Conservation (phyloP, 2,797 vertebrate genomes). For the Poecilia picta region DNA sequence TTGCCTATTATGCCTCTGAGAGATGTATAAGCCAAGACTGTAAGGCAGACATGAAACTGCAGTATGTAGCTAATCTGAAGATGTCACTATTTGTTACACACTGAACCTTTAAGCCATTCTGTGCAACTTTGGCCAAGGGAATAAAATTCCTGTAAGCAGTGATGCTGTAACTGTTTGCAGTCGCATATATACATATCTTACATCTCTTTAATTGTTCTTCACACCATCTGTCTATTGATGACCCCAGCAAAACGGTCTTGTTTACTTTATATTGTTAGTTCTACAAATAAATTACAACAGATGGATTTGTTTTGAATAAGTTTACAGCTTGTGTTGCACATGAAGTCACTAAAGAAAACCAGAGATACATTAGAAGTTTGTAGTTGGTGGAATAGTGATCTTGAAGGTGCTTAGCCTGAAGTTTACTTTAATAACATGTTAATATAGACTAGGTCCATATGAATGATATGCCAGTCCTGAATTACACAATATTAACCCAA, state of each 20-base stretch:
- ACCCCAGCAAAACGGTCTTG: background rate
- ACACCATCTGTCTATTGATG: background rate
- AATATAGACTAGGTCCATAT: background rate
- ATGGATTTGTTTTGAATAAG: background rate
- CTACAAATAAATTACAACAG: background rate
- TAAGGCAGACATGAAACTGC: too few species aligned
- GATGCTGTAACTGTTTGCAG: background rate
- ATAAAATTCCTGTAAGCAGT: background rate
- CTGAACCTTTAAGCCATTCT: background rate
- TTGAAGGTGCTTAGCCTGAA: background rate
- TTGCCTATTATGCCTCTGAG: too few species aligned
- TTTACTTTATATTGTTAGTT: background rate
- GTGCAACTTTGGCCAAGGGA: background rate
- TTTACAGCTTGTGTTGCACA: background rate
- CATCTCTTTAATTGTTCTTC: background rate
- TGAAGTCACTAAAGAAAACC: background rate
- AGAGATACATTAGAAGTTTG: background rate
- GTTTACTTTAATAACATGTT: background rate
- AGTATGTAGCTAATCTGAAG: background rate
- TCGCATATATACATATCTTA: too few species aligned
- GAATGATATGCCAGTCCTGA: background rate
- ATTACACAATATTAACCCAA: background rate
- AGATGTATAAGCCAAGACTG: too few species aligned
- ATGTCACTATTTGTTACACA: background rate
- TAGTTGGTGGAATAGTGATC: background rate